Evolutionary conservation across 2,797 vertebrate species (phyloP).

Genomic region (Paedocypris micromegethes): DNA sequence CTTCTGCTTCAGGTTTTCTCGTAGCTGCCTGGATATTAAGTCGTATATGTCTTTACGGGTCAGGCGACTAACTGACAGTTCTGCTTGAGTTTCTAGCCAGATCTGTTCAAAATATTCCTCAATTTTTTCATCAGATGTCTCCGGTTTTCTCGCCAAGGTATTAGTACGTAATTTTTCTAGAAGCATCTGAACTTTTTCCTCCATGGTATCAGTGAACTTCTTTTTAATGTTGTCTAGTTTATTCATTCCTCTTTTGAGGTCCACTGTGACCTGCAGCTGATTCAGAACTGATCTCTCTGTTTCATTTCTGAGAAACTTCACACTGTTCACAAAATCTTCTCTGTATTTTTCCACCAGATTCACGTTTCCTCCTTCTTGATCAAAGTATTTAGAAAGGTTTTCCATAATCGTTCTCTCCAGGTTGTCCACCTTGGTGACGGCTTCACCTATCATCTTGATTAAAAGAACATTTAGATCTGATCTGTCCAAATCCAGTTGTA

Average conservation of each 20-base stretch:
- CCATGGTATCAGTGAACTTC: conserved; percentile 38
- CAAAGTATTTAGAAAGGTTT: conserved; percentile 34
- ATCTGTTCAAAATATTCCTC: conserved; percentile 28
- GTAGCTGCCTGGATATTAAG: conserved; percentile 2
- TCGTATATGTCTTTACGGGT: background rate
- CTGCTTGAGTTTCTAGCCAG: conserved; percentile 28
- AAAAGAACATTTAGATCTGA: conserved; percentile 11
- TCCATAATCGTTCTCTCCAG: background rate
- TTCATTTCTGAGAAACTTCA: conserved; percentile 27
- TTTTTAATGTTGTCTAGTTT: conserved; percentile 40
- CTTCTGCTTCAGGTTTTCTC: conserved; percentile 11
- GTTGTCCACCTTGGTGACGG: conserved; percentile 12
- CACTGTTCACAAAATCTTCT: conserved; percentile 46
- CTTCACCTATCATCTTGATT: conserved; percentile 3
- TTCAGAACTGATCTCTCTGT: conserved; percentile 27
- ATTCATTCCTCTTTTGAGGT: conserved; percentile 17
- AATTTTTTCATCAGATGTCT: conserved; percentile 7
- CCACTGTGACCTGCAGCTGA: too few relatives aligned
- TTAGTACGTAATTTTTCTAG: conserved; percentile 16
- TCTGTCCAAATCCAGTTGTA: too few relatives aligned
- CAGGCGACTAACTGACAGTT: conserved; percentile 1
- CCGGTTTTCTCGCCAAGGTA: background rate
- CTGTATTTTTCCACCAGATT: conserved; percentile 48
- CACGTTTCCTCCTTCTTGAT: conserved; percentile 32
- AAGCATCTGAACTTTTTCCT: conserved; percentile 42